phyloP scores from a whole-genome alignment of 2,888 invertebrate genomes.

The Drosophila mayaguana region DNA sequence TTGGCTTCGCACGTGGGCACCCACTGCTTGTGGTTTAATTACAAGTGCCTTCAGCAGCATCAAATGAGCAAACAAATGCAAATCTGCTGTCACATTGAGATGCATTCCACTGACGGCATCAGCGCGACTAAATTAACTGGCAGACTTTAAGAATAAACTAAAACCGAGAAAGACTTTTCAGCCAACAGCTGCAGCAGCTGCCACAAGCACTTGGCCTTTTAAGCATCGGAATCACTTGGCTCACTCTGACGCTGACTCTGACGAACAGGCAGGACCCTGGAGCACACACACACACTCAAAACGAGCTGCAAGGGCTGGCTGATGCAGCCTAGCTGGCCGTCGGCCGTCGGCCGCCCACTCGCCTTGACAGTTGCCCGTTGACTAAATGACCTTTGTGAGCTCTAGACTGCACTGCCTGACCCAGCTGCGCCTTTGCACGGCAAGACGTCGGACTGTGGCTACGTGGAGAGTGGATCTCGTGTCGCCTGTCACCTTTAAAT shows the following conservation, averaged over 20 bases:
- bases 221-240: constrained; percentile 19
- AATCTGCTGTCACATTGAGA: constrained; percentile 18
- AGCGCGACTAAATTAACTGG: constrained; percentile 37
- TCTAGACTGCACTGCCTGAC: constrained; percentile 62
- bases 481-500: constrained; percentile 81
- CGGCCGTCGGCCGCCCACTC: constrained; percentile 18
- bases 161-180: constrained; percentile 14
- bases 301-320: constrained; percentile 52
- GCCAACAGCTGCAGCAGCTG: constrained; percentile 15
- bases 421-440: constrained; percentile 47
- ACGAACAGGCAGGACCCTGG: constrained; percentile 21
- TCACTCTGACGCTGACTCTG: constrained; percentile 15
- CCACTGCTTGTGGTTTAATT: constrained; percentile 57
- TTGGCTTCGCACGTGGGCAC: constrained; percentile 26
- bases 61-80: constrained; percentile 57
- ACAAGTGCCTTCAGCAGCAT: constrained; percentile 44
- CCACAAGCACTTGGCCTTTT: constrained; percentile 60
- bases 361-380: constrained; percentile 66
- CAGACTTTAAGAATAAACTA: constrained; percentile 26
- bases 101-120: constrained; percentile 12
- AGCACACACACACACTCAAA: constrained; percentile 32
- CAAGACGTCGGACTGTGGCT: constrained; percentile 23
- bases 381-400: constrained; percentile 76
- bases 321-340: constrained; percentile 12
- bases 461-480: constrained; percentile 63